Evolutionary conservation across 2,113 vertebrate genomes (phyloP).

Genomic region (Nothoprocta perdicaria): DNA sequence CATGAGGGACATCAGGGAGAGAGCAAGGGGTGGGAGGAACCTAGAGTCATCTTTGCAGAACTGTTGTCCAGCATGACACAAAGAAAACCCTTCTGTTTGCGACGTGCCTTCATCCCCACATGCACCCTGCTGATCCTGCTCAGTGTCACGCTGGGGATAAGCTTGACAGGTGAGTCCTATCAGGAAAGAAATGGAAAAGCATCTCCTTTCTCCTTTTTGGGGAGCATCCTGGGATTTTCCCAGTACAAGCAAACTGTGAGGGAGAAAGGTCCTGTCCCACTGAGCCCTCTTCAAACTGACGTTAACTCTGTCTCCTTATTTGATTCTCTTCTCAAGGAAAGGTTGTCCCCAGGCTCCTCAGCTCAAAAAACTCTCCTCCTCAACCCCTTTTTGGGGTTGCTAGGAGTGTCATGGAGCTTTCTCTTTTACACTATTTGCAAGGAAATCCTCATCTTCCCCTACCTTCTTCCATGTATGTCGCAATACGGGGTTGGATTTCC

Average conservation of each 20-base stretch:
- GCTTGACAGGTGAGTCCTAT: not conserved
- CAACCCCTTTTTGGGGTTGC: not conserved
- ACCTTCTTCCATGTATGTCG: not conserved
- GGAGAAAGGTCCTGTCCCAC: too few relatives aligned
- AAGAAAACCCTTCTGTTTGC: not conserved
- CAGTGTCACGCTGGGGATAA: accelerated
- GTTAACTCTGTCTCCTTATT: too few relatives aligned
- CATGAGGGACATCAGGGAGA: not conserved
- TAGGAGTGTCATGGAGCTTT: accelerated
- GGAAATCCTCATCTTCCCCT: accelerated
- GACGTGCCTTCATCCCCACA: accelerated
- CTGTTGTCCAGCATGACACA: not conserved
- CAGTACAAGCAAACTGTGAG: too few relatives aligned
- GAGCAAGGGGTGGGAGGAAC: not conserved
- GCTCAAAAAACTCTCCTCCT: not conserved
- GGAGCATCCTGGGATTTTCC: not conserved
- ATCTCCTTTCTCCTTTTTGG: not conserved
- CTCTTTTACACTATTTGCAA: not conserved
- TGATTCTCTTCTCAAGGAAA: not conserved
- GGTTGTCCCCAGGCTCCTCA: not conserved
- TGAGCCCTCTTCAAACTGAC: too few relatives aligned
- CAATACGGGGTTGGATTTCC: not conserved
- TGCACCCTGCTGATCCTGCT: not conserved
- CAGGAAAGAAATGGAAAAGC: not conserved
- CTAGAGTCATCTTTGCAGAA: too few relatives aligned